Evolutionary conservation across 1,140 invertebrate genomes (phyloP).

Genomic region (Drosophila oshimai): DNA sequence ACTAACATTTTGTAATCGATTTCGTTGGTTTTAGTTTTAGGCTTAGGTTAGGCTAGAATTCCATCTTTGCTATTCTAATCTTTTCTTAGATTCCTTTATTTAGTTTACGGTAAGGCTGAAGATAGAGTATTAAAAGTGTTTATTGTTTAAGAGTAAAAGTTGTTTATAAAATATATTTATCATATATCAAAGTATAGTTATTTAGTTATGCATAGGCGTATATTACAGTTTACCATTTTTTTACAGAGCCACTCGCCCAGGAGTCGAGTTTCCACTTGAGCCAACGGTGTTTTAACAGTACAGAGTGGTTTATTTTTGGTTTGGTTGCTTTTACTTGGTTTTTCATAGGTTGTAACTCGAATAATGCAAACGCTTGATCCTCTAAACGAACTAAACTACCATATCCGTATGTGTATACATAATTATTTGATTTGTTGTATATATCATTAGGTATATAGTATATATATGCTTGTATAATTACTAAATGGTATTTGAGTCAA

Average conservation of each 20-base stretch:
- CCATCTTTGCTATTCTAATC: constrained; percentile 13
- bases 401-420: constrained; percentile 37
- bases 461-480: constrained; percentile 66
- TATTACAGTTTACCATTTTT: constrained; percentile 67
- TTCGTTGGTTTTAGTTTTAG: constrained; percentile 55
- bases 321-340: constrained; percentile 8
- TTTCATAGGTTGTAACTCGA: constrained; percentile 45
- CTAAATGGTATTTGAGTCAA: constrained; percentile 75
- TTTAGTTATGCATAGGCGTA: constrained; percentile 57
- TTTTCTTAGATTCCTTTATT: constrained; percentile 26
- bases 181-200: constrained; percentile 77
- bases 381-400: constrained; percentile 66
- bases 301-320: constrained; percentile 19
- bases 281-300: constrained; percentile 57
- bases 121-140: constrained; percentile 77
- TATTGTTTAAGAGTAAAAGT: constrained; percentile 76
- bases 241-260: constrained; percentile 46
- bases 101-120: constrained; percentile 68
- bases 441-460: constrained; percentile 39
- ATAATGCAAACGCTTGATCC: constrained; percentile 75
- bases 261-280: constrained; percentile 39
- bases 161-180: constrained; percentile 79
- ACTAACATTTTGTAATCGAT: constrained; percentile 59
- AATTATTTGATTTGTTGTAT: constrained; percentile 40
- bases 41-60: constrained; percentile 33